These are phyloP conservation scores for Periphyllus acericola DNA, from an alignment of 2,888 invertebrate species.

Conservation along the genomic window DNA sequence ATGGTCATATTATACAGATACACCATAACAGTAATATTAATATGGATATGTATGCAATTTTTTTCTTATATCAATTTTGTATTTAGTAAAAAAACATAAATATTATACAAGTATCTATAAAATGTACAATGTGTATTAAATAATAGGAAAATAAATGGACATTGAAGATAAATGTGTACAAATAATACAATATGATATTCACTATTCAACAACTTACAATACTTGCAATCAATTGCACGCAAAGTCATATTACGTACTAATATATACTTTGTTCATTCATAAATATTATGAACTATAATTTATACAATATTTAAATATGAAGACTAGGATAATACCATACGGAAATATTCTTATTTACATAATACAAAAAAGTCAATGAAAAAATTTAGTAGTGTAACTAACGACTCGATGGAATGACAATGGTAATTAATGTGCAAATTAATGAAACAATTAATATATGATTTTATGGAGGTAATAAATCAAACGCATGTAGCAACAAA, in stretches of 20 bases:
- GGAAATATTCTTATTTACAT: no score
- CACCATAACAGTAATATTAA: not conserved
- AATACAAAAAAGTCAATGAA: not conserved
- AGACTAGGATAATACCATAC: no score
- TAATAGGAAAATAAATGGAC: not conserved
- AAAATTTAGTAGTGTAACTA: not conserved
- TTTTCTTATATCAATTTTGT: not conserved
- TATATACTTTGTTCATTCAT: no score
- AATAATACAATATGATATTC: not conserved
- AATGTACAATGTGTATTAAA: not conserved
- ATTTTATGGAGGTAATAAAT: not conserved
- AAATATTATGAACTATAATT: no score
- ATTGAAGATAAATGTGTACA: not conserved
- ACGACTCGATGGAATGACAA: not conserved
- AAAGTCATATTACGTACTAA: not conserved
- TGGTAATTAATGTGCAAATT: not conserved
- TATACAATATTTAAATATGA: no score
- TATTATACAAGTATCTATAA: no score
- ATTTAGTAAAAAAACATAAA: no score
- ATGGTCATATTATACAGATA: not conserved
- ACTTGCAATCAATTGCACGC: not conserved
- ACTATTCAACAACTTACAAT: not conserved
- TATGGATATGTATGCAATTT: not conserved
- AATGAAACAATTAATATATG: no score
- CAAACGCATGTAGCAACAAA: not conserved